Evolutionary conservation across 2,797 vertebrate species (phyloP), one percentile per base, ranked within the genome.

Genomic region (Chloroceryle inda): DNA sequence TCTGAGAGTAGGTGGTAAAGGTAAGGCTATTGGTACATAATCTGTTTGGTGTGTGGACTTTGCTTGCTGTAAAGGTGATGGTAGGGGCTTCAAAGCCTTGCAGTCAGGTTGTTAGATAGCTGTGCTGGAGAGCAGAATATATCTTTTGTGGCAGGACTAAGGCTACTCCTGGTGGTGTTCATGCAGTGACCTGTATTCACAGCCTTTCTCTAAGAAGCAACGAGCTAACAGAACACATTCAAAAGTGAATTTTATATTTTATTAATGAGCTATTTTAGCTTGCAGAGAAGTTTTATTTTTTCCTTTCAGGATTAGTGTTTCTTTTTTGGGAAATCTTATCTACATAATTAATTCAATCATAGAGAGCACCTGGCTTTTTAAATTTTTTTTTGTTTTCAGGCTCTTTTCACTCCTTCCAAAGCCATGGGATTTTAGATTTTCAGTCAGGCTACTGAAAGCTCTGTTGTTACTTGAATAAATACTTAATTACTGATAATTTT

Each of bases 341-440:
- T 92, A 21, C 75, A 79, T 95, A 96, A 94, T 95, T 97, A 96
- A 96, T 91, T 91, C 77, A 89, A 56, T 75, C 86, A 88, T 56
- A 56, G 47, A 77, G 88, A 66, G 73, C 80, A 79, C 45, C 75
- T 94, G 94, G 40, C 47, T 95, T 59, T 83, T 93, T 89, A 74
- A 59, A 67, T 85, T 95, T 84, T 40, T 40, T 40, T 29, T 23
- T 26, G 22, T 33, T 84, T 96, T 97, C 85, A 45, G 71, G 78
- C 93, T 89, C 17, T 88, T 94, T 59, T 94, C 73, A 15, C 8
- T 49, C 29, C 14, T 72, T 27, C 27, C 9, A 52, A 56, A 77
- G n/a, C 37, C 0, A 3, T 0, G 1, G 19, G 33, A 50, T 71
- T 89, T 89, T 40, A 80, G 27, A 4, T 77, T 94, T 92, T 26